A percentile compares a stretch with the other conserved stretches of the same genome.
Evolutionary conservation across 2,888 invertebrate genomes (phyloP).

Genomic region (Megastigmus dorsalis): DNA sequence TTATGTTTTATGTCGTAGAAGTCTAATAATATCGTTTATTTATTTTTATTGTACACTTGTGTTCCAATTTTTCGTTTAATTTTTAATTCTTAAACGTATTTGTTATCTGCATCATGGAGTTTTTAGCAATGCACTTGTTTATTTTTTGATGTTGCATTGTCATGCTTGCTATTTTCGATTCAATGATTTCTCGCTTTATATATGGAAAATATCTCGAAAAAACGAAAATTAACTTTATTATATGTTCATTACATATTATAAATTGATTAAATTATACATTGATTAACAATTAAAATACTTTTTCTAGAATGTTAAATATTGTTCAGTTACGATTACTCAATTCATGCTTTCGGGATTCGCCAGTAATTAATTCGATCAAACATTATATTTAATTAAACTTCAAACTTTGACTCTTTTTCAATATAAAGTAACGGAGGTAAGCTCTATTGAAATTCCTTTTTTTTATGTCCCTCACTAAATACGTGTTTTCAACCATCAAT

Average conservation of each 20-base stretch:
- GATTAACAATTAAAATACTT: too few species aligned
- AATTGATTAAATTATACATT: too few species aligned
- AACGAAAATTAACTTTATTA: too few species aligned
- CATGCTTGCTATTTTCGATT: not conserved
- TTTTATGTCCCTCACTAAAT: too few species aligned
- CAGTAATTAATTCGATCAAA: too few species aligned
- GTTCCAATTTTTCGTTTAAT: not conserved
- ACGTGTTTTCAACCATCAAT: too few species aligned
- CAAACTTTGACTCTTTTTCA: too few species aligned
- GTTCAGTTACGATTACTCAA: not conserved
- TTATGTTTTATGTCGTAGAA: slow-evolving; percentile 28
- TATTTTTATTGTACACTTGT: slow-evolving; percentile 4
- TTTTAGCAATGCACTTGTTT: slow-evolving; percentile 12
- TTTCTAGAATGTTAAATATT: not conserved
- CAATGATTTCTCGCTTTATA: not conserved
- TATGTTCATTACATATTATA: too few species aligned
- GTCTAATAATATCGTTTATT: not conserved
- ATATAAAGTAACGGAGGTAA: too few species aligned
- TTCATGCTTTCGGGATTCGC: too few species aligned
- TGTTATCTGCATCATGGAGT: not conserved
- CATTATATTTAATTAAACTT: too few species aligned
- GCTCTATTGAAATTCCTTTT: too few species aligned
- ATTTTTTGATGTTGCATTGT: not conserved
- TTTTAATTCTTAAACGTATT: not conserved
- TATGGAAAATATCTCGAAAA: slow-evolving; percentile 33